A percentile compares a stretch with the other conserved stretches of the same genome.
These are phyloP conservation scores for Lutraria rhynchaena DNA, from an alignment of 1,140 invertebrate genomes.

Conservation along the genomic window DNA sequence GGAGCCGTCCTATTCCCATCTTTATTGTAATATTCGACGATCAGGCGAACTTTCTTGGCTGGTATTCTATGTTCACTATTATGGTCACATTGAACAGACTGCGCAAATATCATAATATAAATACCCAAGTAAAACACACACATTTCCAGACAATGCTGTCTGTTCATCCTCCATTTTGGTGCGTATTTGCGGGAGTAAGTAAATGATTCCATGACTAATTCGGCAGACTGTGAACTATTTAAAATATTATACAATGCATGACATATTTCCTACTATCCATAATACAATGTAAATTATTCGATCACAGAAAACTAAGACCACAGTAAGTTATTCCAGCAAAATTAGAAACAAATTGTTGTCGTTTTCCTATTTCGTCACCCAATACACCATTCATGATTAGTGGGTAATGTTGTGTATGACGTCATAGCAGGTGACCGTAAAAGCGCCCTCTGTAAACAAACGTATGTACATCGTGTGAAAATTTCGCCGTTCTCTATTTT, in stretches of 20 bases:
- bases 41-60: background rate
- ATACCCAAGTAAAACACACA: background rate
- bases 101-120: background rate
- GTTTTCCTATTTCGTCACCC: constrained; percentile 35
- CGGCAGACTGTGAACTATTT: background rate
- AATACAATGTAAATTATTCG: background rate
- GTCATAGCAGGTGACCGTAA: constrained; percentile 56
- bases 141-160: background rate
- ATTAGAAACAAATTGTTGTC: constrained; percentile 2
- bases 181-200: background rate
- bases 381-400: constrained; percentile 28
- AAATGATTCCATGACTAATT: constrained; percentile 17
- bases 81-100: background rate
- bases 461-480: too few relatives aligned
- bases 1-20: background rate
- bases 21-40: background rate
- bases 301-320: background rate
- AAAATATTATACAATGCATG: background rate
- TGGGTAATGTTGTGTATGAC: constrained; percentile 33
- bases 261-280: background rate
- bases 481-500: too few relatives aligned
- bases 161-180: constrained; percentile 19
- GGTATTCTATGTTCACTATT: background rate
- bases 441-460: constrained; percentile 59
- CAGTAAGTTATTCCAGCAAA: background rate